Evolutionary conservation across 2,888 invertebrate species (phyloP).

Genomic region (Chymomyza fuscimana): DNA sequence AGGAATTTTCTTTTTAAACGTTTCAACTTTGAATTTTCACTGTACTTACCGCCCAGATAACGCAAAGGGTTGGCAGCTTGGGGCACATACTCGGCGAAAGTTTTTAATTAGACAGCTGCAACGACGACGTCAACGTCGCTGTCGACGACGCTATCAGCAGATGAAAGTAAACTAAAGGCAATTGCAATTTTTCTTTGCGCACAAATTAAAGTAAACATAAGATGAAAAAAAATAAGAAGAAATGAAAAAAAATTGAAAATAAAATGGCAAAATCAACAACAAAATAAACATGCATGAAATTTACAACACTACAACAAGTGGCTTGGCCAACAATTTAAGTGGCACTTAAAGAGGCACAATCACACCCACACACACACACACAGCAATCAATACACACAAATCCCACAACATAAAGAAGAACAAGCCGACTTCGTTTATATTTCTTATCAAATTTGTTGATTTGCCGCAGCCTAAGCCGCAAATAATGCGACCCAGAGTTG

Average conservation of each 20-base stretch:
- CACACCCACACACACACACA: constrained; percentile 24
- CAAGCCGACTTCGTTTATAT: constrained; percentile 52
- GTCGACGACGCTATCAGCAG: background rate
- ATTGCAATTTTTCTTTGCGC: constrained; percentile 51
- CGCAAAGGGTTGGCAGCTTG: background rate
- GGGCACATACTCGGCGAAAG: constrained; percentile 45
- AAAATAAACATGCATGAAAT: constrained; percentile 17
- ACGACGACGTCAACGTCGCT: constrained; percentile 3
- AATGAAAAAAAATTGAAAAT: constrained; percentile 19
- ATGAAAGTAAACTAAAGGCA: constrained; percentile 55
- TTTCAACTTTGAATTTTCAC: background rate
- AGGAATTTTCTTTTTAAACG: background rate
- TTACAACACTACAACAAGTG: background rate
- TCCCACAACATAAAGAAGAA: constrained; percentile 15
- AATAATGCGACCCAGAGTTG: constrained; percentile 53
- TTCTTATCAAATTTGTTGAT: constrained; percentile 75
- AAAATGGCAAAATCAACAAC: constrained; percentile 23
- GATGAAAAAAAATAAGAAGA: constrained; percentile 21
- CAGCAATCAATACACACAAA: constrained; percentile 11
- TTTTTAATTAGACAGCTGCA: constrained; percentile 66
- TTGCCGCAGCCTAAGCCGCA: constrained; percentile 63
- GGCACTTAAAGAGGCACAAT: constrained; percentile 24
- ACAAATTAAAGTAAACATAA: constrained; percentile 40
- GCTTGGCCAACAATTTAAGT: background rate
- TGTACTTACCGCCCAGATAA: background rate